Evolutionary conservation across 2,113 vertebrate species (phyloP), one percentile per base, ranked within the genome.

Genomic region (Pterocles burchelli): DNA sequence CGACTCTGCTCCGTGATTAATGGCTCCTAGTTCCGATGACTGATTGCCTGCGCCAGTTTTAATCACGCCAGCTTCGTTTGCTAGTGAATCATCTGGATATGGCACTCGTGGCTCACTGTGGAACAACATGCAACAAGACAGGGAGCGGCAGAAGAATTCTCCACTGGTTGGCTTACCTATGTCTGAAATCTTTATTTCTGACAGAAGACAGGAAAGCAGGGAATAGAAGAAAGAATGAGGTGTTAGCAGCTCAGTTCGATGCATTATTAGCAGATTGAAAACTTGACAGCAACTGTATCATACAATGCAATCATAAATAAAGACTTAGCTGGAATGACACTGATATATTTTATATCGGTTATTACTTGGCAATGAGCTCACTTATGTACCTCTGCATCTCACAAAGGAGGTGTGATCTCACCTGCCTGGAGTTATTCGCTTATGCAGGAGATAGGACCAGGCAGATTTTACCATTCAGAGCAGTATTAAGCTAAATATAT

Each of bases 101-200:
- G 95, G 95, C 96, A 94, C 74, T 85, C 67, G 93, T 93, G 86
- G 95, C 97, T 98, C 95, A 96, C 96, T 97, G 97, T 84, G 92
- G 95, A 89, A 94, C 84, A 94, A 92, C 96, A 97, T 97, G 98
- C 97, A 97, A 97, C 91, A 91, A 98, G 97, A 97, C 96, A 97
- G 94, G 96, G 92, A 97, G 94, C 94, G 85, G 94, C 90, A 75
- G 93, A 97, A 86, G 96, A 93, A 96, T 97, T 97, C 97, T 97
- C 96, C 92, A 91, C 96, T 93, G 95, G 96, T 96, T 97, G 93
- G 97, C 99, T 99, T 99, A 99, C 99, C 99, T 99, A 98, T 99
- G 99, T 98, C 99, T 99, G 99, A 99, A 99, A 99, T 99, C 99
- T 99, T 99, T 99, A 99, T 99, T 99, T 99, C 99, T 99, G 99